Conservation (phyloP, 2,797 vertebrate genomes). For the Spinus olivaceus region DNA sequence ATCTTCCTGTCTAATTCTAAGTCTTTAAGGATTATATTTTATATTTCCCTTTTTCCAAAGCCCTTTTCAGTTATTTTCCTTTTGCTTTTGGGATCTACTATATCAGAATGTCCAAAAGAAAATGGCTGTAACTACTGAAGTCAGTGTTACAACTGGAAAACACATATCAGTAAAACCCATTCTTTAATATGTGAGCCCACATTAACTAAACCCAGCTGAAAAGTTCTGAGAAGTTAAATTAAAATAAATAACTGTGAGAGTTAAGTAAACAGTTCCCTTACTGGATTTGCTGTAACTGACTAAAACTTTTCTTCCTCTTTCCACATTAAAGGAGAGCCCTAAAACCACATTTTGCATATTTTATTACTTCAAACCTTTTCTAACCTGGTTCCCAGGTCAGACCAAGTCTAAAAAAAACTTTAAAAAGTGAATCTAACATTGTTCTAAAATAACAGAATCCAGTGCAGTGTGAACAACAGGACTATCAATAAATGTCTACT, state of each 20-base stretch:
- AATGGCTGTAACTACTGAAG: not conserved
- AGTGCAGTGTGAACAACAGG: not conserved
- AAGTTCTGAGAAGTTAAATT: conserved; percentile 12
- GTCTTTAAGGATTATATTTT: not conserved
- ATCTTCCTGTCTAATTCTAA: not conserved
- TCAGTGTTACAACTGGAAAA: not conserved
- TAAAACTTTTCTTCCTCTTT: conserved; percentile 50
- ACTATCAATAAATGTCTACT: conserved; percentile 14
- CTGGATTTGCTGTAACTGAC: conserved; percentile 2
- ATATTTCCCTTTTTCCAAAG: not conserved
- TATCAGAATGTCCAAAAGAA: not conserved
- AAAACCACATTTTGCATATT: conserved; percentile 57
- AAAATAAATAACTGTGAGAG: conserved; percentile 26
- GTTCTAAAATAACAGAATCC: not conserved
- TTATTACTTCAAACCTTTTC: conserved; percentile 34
- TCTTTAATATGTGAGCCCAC: not conserved
- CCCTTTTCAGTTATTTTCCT: not conserved
- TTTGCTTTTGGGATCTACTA: not conserved
- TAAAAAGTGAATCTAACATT: not conserved
- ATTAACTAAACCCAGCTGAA: not conserved
- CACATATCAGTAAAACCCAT: not conserved
- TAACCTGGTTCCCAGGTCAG: conserved; percentile 39
- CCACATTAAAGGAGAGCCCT: conserved; percentile 43
- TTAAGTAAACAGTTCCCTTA: conserved; percentile 38
- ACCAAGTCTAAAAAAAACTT: not conserved